A percentile compares a stretch with the other conserved stretches of the same genome.
phyloP scores from a whole-genome alignment of 2,888 invertebrate genomes.

The Salpingus planirostris region DNA sequence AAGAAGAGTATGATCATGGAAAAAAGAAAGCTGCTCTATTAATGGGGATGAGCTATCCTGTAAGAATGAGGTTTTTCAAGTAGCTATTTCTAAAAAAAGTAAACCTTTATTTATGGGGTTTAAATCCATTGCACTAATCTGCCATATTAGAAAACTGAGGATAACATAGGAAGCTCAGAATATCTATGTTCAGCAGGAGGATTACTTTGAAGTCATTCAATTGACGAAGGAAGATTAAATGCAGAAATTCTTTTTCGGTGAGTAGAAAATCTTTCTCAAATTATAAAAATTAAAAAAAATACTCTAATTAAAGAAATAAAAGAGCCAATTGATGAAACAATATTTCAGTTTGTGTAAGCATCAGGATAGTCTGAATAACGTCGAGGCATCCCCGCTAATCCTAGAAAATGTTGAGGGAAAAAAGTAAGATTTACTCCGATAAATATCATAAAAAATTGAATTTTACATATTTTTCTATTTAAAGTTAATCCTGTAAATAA shows the following conservation, averaged over 20 bases:
- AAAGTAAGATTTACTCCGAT: slow-evolving; percentile 70
- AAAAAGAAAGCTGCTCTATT: slow-evolving; percentile 59
- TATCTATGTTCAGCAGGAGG: slow-evolving; percentile 53
- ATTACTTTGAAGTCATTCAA: slow-evolving; percentile 53
- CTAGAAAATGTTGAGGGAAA: slow-evolving; percentile 72
- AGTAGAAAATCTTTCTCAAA: slow-evolving; percentile 51
- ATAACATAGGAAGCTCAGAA: slow-evolving; percentile 50
- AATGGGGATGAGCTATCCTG: slow-evolving; percentile 54
- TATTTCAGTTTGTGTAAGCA: slow-evolving; percentile 55
- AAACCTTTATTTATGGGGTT: slow-evolving; percentile 55
- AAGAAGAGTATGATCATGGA: slow-evolving; percentile 54
- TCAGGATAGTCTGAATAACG: slow-evolving; percentile 57
- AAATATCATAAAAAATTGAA: slow-evolving; percentile 65
- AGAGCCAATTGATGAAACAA: slow-evolving; percentile 57
- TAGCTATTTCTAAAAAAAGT: slow-evolving; percentile 55
- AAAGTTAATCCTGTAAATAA: slow-evolving; percentile 54
- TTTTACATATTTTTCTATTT: slow-evolving; percentile 50
- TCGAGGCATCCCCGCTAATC: slow-evolving; percentile 63
- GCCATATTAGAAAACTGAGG: slow-evolving; percentile 53
- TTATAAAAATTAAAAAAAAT: slow-evolving; percentile 51
- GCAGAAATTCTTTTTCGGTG: slow-evolving; percentile 44
- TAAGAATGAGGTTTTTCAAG: slow-evolving; percentile 49
- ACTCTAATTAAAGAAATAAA: slow-evolving; percentile 52
- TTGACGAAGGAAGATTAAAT: slow-evolving; percentile 46
- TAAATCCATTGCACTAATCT: slow-evolving; percentile 56